A percentile compares a stretch with the other conserved stretches of the same genome.
Conservation (phyloP, 2,113 vertebrate genomes). For the Aphelocoma coerulescens region DNA sequence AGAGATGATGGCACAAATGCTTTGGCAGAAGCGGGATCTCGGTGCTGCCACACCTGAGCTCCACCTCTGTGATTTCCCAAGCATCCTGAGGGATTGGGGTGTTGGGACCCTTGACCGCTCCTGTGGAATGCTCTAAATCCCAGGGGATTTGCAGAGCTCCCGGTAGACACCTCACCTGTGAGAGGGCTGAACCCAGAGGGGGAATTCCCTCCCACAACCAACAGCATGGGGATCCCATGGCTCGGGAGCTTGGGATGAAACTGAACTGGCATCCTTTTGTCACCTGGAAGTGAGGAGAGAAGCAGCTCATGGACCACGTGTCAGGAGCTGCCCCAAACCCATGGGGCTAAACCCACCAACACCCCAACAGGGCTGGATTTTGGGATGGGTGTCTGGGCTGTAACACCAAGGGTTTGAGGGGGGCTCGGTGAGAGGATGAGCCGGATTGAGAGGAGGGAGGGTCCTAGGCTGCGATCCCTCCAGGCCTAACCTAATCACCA, state of each 20-base stretch:
- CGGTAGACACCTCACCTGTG: neutral
- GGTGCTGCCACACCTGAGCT: neutral
- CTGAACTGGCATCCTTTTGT: neutral
- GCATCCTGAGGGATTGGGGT: neutral
- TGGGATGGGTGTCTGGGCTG: neutral
- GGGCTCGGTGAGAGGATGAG: neutral
- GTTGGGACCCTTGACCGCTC: rapidly evolving
- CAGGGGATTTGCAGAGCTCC: neutral
- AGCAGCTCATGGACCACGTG: rapidly evolving
- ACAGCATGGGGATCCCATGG: rapidly evolving
- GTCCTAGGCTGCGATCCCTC: slow-evolving; percentile 54
- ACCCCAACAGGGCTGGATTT: neutral
- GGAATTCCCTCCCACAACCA: neutral
- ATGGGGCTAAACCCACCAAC: rapidly evolving
- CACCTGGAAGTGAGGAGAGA: neutral
- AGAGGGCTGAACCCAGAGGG: rapidly evolving
- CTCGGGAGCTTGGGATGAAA: neutral
- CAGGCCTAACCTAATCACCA: slow-evolving; percentile 74
- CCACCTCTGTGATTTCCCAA: neutral
- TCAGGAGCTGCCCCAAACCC: neutral
- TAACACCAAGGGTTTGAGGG: neutral
- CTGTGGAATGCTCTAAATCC: neutral
- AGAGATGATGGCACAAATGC: rapidly evolving
- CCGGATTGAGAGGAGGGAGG: neutral
- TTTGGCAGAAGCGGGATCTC: rapidly evolving